These are phyloP conservation scores for Cossypha caffra DNA, from an alignment of 2,797 vertebrate species.

Conservation along the genomic window DNA sequence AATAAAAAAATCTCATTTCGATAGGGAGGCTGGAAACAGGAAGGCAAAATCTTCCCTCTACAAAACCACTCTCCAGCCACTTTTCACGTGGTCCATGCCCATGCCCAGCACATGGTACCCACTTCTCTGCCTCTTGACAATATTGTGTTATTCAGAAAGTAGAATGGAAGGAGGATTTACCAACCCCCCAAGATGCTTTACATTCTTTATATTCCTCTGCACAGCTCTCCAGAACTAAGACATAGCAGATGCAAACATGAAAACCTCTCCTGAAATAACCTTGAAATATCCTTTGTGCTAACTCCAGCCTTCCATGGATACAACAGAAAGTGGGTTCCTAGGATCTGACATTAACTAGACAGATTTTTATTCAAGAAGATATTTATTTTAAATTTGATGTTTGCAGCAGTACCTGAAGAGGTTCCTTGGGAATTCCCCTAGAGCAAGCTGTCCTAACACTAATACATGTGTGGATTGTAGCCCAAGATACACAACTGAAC, in stretches of 20 bases:
- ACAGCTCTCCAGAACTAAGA: background rate
- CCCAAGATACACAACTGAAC: background rate
- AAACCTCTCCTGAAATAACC: background rate
- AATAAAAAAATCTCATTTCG: background rate
- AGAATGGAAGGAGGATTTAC: background rate
- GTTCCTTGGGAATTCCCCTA: background rate
- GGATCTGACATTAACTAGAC: background rate
- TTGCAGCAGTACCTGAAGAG: background rate
- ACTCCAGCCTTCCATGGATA: fast-evolving
- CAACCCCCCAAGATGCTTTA: background rate
- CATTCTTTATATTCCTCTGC: background rate
- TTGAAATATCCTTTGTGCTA: background rate
- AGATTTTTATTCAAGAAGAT: background rate
- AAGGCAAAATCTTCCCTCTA: background rate
- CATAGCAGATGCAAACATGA: fast-evolving
- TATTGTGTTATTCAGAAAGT: fast-evolving
- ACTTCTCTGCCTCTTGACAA: background rate
- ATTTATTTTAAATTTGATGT: background rate
- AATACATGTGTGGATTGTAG: fast-evolving
- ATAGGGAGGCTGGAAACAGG: background rate
- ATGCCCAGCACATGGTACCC: too few relatives aligned
- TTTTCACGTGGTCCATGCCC: background rate
- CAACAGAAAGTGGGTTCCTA: background rate
- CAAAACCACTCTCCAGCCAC: background rate
- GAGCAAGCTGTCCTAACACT: background rate